Evolutionary conservation across 2,113 vertebrate species (phyloP).

Genomic region (Blennius ocellaris): DNA sequence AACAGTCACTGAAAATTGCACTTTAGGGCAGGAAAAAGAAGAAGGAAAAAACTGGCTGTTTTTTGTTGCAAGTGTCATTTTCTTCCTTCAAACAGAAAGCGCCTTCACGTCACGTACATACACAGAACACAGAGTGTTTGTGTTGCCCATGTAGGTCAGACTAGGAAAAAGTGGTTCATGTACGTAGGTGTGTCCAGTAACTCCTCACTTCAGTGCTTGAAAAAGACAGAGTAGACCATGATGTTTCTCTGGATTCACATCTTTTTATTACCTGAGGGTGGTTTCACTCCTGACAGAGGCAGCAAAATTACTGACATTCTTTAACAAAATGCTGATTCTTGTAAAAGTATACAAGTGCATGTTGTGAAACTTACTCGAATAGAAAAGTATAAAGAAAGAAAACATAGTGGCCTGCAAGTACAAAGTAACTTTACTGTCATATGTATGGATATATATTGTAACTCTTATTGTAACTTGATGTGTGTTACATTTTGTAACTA

Average conservation of each 20-base stretch:
- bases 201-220: conserved; percentile 48
- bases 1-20: neutral
- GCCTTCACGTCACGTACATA: conserved; percentile 56
- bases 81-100: conserved; percentile 68
- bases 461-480: too few relatives aligned
- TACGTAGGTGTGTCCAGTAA: conserved; percentile 71
- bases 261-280: neutral
- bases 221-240: conserved; percentile 25
- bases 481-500: too few relatives aligned
- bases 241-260: conserved; percentile 1
- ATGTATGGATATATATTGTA: too few relatives aligned
- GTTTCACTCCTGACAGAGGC: conserved; percentile 4
- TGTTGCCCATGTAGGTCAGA: conserved; percentile 73
- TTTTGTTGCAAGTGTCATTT: conserved; percentile 35
- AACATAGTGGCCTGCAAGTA: too few relatives aligned
- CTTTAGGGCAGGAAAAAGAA: neutral
- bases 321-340: too few relatives aligned
- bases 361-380: too few relatives aligned
- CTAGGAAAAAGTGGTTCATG: conserved; percentile 80
- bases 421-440: too few relatives aligned
- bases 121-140: conserved; percentile 70
- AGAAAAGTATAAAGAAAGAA: too few relatives aligned
- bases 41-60: conserved; percentile 42
- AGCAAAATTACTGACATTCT: too few relatives aligned
- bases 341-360: too few relatives aligned